Percentiles rank a stretch among this genome's conserved stretches.
These are phyloP conservation scores for Pseudanteris insignis DNA, from an alignment of 2,888 invertebrate genomes.

Conservation along the genomic window DNA sequence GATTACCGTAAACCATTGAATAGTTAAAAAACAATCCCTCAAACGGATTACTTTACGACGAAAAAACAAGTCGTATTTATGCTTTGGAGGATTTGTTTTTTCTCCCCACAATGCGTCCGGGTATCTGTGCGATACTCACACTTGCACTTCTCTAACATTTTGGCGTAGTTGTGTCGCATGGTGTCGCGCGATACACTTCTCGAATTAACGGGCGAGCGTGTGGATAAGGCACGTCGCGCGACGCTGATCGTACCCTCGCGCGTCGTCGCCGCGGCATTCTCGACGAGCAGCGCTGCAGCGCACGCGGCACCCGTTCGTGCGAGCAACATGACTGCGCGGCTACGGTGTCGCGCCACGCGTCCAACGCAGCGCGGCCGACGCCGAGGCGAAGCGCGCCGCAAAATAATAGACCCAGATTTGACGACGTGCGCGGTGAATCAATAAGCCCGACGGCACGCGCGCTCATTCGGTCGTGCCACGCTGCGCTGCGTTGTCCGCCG, in stretches of 20 bases:
- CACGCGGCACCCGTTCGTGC: slow-evolving; percentile 46
- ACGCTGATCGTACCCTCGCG: slow-evolving; percentile 17
- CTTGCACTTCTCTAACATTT: slow-evolving; percentile 59
- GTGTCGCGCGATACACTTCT: slow-evolving; percentile 48
- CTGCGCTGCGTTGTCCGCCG: slow-evolving; percentile 4
- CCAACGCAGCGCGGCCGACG: slow-evolving; percentile 10
- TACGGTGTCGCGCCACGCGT: slow-evolving; percentile 13
- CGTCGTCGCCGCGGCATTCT: slow-evolving; percentile 17
- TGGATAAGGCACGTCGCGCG: slow-evolving; percentile 18
- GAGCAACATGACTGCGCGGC: slow-evolving; percentile 49
- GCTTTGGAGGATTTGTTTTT: too few relatives aligned
- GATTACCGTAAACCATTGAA: too few relatives aligned
- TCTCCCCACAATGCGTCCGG: too few relatives aligned
- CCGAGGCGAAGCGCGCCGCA: slow-evolving; percentile 23
- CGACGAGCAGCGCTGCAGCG: slow-evolving; percentile 20
- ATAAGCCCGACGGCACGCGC: slow-evolving; percentile 9
- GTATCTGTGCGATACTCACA: slow-evolving; percentile 53
- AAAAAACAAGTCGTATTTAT: too few relatives aligned
- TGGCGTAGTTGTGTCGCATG: slow-evolving; percentile 58
- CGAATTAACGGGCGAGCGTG: too few relatives aligned
- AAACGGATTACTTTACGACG: too few relatives aligned
- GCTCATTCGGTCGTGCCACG: slow-evolving; percentile 4
- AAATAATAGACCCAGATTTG: slow-evolving; percentile 37
- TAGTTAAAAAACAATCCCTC: too few relatives aligned
- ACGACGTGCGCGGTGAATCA: slow-evolving; percentile 24